Conservation (phyloP, 2,113 vertebrate genomes). For the Amia ocellicauda region DNA sequence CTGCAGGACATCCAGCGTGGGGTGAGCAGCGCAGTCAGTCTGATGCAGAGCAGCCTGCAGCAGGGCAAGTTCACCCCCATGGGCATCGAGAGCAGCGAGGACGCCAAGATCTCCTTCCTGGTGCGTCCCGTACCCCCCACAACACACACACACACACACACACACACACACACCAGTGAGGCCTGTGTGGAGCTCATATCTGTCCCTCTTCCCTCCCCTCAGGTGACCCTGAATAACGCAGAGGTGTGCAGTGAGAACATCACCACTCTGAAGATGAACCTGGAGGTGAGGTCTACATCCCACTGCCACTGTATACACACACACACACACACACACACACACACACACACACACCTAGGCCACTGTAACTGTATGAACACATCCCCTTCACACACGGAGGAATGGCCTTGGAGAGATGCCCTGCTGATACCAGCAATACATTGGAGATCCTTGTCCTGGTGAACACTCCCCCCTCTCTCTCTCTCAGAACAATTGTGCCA, state of each 20-base stretch:
- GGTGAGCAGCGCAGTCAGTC: slow-evolving; percentile 93
- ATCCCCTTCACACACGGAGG: neutral
- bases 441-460: neutral
- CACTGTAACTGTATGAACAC: too few species aligned
- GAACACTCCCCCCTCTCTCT: neutral
- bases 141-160: neutral
- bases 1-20: slow-evolving; percentile 96
- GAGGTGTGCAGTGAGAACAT: slow-evolving; percentile 97
- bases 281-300: slow-evolving; percentile 71
- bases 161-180: neutral
- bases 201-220: slow-evolving; percentile 15
- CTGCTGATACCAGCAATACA: too few species aligned
- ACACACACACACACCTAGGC: too few species aligned
- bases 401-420: too few species aligned
- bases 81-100: slow-evolving; percentile 88
- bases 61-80: slow-evolving; percentile 95
- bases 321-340: too few species aligned
- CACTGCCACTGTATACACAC: too few species aligned
- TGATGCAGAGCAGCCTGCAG: slow-evolving; percentile 97
- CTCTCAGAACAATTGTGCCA: slow-evolving; percentile 85
- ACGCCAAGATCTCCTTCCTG: slow-evolving; percentile 93
- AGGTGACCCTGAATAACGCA: slow-evolving; percentile 95
- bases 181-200: too few species aligned
- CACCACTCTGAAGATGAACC: slow-evolving; percentile 90
- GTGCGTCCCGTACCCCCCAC: slow-evolving; percentile 47